Percentiles rank a stretch among this genome's conserved stretches.
Conservation (phyloP, 2,888 invertebrate species). For the Aradus depressus region DNA sequence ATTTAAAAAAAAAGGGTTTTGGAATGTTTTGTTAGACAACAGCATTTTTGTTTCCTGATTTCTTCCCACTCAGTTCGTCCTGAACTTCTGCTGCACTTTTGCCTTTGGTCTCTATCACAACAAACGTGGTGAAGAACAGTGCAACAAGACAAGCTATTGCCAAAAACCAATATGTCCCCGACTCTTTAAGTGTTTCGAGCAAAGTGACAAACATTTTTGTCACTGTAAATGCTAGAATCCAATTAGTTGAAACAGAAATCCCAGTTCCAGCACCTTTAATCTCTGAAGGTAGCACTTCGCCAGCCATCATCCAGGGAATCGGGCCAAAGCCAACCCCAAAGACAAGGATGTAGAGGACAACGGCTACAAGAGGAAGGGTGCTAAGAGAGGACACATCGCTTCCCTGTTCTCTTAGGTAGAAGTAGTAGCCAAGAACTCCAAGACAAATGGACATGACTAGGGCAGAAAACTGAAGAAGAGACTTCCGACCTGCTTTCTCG, state of each 20-base stretch:
- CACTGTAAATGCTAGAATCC: constrained; percentile 61
- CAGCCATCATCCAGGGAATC: constrained; percentile 69
- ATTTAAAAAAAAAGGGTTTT: no score
- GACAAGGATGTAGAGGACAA: constrained; percentile 53
- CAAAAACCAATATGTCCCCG: constrained; percentile 56
- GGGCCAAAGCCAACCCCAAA: constrained; percentile 66
- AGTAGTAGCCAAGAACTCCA: constrained; percentile 58
- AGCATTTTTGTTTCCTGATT: background rate
- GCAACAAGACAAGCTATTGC: constrained; percentile 47
- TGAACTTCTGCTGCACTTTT: constrained; percentile 46
- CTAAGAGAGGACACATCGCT: constrained; percentile 46
- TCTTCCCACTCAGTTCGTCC: constrained; percentile 46
- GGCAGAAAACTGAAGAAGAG: constrained; percentile 65
- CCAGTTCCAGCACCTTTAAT: constrained; percentile 62
- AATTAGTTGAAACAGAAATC: constrained; percentile 61
- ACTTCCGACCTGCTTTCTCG: constrained; percentile 68
- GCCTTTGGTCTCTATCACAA: constrained; percentile 59
- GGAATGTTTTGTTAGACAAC: no score
- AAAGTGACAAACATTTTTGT: constrained; percentile 52
- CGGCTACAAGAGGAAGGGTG: constrained; percentile 56
- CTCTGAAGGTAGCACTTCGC: constrained; percentile 62
- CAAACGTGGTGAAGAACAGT: constrained; percentile 49
- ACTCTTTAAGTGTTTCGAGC: constrained; percentile 42
- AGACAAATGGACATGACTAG: constrained; percentile 58
- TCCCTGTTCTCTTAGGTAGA: constrained; percentile 44